Percentiles rank a stretch among this genome's conserved stretches.
These are phyloP conservation scores for Setipinna tenuifilis DNA, from an alignment of 2,797 vertebrate species.

Conservation along the genomic window DNA sequence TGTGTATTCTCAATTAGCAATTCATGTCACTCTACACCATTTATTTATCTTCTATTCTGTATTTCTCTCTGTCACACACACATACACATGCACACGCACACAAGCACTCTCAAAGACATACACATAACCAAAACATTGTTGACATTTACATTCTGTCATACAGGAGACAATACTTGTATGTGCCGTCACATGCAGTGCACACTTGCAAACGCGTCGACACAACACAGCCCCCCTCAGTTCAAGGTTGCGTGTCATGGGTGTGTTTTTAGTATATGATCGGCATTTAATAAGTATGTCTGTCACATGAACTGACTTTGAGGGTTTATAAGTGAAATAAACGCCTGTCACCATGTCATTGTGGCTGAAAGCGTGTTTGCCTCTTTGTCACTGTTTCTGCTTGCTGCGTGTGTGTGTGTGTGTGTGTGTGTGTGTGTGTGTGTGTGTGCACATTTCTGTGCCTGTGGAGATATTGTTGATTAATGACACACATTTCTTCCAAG, in stretches of 20 bases:
- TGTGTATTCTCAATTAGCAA: slow-evolving; percentile 28
- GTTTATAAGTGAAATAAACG: not conserved
- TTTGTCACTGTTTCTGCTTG: not conserved
- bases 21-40: not conserved
- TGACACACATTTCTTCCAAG: slow-evolving; percentile 1
- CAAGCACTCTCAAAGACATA: not conserved
- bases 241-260: not conserved
- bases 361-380: not conserved
- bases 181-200: too few relatives aligned
- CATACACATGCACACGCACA: not conserved
- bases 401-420: not conserved
- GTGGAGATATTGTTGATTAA: slow-evolving; percentile 25
- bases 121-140: not conserved
- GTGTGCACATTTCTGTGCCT: not conserved
- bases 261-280: not conserved
- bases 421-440: slow-evolving; percentile 17
- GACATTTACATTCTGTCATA: not conserved
- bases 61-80: not conserved
- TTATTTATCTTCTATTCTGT: too few relatives aligned
- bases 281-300: not conserved
- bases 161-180: not conserved
- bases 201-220: too few relatives aligned
- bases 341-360: not conserved
- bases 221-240: too few relatives aligned
- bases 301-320: not conserved